Evolutionary conservation across 2,113 vertebrate species (phyloP), one percentile per base, ranked within the genome.

Genomic region (Cyprinodon brontotheroides): DNA sequence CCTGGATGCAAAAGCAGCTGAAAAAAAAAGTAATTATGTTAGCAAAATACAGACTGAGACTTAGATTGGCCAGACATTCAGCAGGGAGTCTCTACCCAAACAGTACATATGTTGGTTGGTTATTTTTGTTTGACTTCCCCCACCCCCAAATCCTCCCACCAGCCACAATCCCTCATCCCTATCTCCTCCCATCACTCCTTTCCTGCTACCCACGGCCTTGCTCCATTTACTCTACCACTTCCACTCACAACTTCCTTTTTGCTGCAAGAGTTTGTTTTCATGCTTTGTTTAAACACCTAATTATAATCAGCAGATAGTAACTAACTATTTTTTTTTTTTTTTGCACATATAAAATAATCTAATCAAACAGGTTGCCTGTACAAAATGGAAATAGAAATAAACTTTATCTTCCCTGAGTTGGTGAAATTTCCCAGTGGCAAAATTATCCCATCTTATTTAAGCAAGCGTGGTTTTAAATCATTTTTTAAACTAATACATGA

Each of bases 21-120:
- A 17, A 15, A 43, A 74, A 70, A 61, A 11, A 53, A 36, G 4
- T 8, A 11, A 45, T 65, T 65, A 29, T 15, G 20, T 40, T 20
- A 64, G 62, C 37, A 39, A 10, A 41, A 81, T 65, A 75, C 17
- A 78, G 20, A 41, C 66, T 48, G 69, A 72, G 65, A 83, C 70
- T 92, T 91, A 75, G 82, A 91, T 89, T 83, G 88, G 67, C 43
- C 47, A 76, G 70, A 72, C 81, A 78, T 89, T 83, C 61, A 74
- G 84, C 80, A 59, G 79, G 75, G 83, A 75, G 74, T 79, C 72
- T 82, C 80, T 73, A 79, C 36, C 11, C 75, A 86, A 84, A 89
- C 78, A 82, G 85, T 70, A 82, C 89, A 89, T 89, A 92, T 90
- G 91, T 88, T 86, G 92, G 86, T 73, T 36, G 74, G 87, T 86